Evolutionary conservation across 2,113 vertebrate genomes (phyloP), one percentile per base, ranked within the genome.

Genomic region (Carassius auratus): DNA sequence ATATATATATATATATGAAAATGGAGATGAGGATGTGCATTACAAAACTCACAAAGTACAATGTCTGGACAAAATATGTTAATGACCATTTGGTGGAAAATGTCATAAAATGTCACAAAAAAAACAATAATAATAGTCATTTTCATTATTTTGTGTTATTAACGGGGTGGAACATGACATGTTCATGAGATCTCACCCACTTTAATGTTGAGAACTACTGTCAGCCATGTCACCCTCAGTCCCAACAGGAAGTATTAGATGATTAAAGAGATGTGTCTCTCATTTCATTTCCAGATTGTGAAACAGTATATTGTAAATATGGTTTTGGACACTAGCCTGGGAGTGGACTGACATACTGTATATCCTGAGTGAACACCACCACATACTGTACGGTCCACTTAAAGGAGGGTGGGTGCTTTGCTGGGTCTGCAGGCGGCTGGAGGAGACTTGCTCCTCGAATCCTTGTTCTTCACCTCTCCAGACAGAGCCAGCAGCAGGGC

Each of bases 391-490:
- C 3, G 7, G 9, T 45, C 55, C 50, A 19, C 21, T 98, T 94
- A 99, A 87, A 99, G 94, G 81, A 98, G 93, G 14, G 97, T 99
- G 81, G 97, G 98, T 45, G 95, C 94, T 92, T 97, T 98, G 84
- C 97, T 97, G 45, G 97, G 96, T 71, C 96, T 96, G 90, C 93
- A 94, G 91, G 91, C 93, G 0, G 92, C 87, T 2, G 91, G 93
- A 7, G 95, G 93, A 15, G 94, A 94, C 88, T 96, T 96, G 91
- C 94, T 96, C 76, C 96, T 95, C 86, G 92, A 87, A 23, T 94
- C 92, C 83, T 94, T 96, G 92, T 91, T 92, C 89, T 96, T 96
- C 85, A 95, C 92, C 69, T 89, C 93, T 83, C 91, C 88, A 15
- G 93, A 92, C 21, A 93, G 95, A 42, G 93, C 92, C 68, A 95